Base-by-base conservation (phyloP, 2,888 invertebrate genomes). In the Platycheirus rosarum region DNA sequence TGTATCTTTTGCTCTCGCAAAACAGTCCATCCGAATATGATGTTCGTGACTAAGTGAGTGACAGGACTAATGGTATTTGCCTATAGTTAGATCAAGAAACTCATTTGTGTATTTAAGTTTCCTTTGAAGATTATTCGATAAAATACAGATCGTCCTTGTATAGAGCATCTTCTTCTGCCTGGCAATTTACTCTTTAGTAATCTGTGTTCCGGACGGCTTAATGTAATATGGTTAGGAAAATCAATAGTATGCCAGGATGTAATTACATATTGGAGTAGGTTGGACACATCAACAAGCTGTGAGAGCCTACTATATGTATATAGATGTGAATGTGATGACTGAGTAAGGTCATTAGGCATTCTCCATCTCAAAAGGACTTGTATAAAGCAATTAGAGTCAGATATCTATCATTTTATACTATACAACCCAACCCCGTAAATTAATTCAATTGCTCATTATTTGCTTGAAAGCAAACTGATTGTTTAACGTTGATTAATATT, bases 401-500 rank as follows among this genome's bases (percentile, higher is more conserved):
- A 23, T 23, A 23, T 23, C 23, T 4, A 4, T 23, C 23, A 23
- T 23, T 23, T 23, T 23, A 23, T 23, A 23, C 23, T 23, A 2
- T 23, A 23, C 23, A 23, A 23, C 23, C 2, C 23, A 23, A 23
- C 23, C 23, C 23, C 6, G 6, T 4, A 23, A 23, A 4, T 32
- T 32, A 32, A 32, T 8, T 32, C 29, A 32, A 32, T 32, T 32
- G 8, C 29, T 8, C 3, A 4, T 8, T 8, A 7, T 32, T 32
- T 7, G 29, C 29, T 32, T 32, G 7, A 32, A 32, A 8, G 29
- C 8, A 32, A 7, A 32, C 18, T 14, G 9, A 57, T 40, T 57
- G 23, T 57, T 57, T 57, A 9, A 23, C 23, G 14, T 26, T 57
- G 40, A 57, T 57, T 57, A 26, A 57, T 40, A 40, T 9, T 26